phyloP scores from a whole-genome alignment of 2,888 invertebrate species.

The Heliconius ethilla region DNA sequence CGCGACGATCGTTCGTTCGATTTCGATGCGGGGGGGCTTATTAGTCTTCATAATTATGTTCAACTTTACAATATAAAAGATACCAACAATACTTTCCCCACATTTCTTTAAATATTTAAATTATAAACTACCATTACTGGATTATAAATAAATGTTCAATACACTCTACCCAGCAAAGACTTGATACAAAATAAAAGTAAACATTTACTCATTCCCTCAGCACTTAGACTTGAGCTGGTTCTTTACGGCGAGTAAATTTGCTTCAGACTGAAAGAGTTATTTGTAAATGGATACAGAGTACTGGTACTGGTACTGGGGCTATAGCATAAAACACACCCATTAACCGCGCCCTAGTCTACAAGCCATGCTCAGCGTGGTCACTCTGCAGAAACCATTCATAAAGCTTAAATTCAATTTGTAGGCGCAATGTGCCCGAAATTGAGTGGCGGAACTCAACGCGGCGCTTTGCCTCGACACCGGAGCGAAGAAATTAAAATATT shows the following conservation, averaged over 20 bases:
- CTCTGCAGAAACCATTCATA: not conserved
- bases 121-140: not conserved
- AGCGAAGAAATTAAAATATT: no score
- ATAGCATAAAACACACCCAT: slow-evolving; percentile 36
- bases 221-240: slow-evolving; percentile 25
- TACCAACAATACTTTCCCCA: no score
- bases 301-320: slow-evolving; percentile 16
- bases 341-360: slow-evolving; percentile 24
- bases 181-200: slow-evolving; percentile 24
- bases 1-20: no score
- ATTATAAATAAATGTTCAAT: not conserved
- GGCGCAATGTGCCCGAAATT: no score
- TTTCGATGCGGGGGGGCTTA: no score
- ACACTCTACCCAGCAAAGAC: not conserved
- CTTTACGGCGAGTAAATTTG: slow-evolving; percentile 28
- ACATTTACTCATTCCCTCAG: slow-evolving; percentile 24
- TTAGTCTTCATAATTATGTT: no score
- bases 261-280: slow-evolving; percentile 34
- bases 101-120: not conserved
- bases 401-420: no score
- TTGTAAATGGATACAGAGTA: slow-evolving; percentile 39
- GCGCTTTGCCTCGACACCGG: no score
- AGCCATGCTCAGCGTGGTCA: not conserved
- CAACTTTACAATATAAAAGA: no score
- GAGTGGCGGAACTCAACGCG: no score